Evolutionary conservation across 2,113 vertebrate genomes (phyloP), one percentile per base, ranked within the genome.

Genomic region (Corythoichthys intestinalis): DNA sequence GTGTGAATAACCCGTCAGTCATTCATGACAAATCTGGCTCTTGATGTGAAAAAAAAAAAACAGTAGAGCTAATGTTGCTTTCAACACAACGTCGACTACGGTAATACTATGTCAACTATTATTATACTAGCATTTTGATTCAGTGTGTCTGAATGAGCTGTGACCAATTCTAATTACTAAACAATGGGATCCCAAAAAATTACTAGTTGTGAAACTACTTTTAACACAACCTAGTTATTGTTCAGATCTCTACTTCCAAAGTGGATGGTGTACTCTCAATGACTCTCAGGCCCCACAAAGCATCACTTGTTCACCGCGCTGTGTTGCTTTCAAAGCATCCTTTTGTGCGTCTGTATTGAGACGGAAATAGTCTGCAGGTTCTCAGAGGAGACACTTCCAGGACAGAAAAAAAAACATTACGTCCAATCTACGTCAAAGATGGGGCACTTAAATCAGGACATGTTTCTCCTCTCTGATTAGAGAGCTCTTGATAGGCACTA

Each of bases 371-470:
- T 67, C 69, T 14, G 12, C 44, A 64, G 66, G 59, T 46, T 81
- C 80, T 78, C 82, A 63, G 67, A 77, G 77, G 76, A 84, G 71
- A 73, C 73, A 72, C 76, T 81, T 76, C 69, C 44, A 77, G 73
- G 63, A 72, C 73, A 72, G 44, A 28, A 28, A 7, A n/a, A 62
- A 62, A 61, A 61, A 39, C 20, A 34, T 14, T 53, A 57, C 5
- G 34, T 34, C 12, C 4, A 38, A 63, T 34, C 61, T 17, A 48
- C 17, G 5, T 34, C n/a, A 34, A 63, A 2, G 46, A 14, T 41
- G 0, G 20, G 12, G n/a, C 28, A 4, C 44, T 47, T 47, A 12
- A 28, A 63, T 63, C 10, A 34, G 41, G 11, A 63, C 6, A 11
- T 37, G 5, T 4, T 62, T 44, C 39, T 44, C 9, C 17, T 44